phyloP scores from a whole-genome alignment of 2,888 invertebrate species.

The Spisula subtruncata region DNA sequence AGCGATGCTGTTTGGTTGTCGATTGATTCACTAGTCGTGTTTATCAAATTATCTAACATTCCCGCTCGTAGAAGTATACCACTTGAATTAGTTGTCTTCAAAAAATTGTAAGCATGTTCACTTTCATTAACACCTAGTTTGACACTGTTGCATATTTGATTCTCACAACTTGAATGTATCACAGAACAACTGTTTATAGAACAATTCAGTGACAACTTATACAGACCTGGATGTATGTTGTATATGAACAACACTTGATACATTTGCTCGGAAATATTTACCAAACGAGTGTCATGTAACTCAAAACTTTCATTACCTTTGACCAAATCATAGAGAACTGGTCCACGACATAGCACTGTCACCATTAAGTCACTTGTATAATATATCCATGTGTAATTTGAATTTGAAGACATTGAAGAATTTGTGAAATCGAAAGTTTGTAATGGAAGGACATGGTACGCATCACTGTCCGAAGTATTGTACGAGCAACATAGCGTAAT shows the following conservation, averaged over 20 bases:
- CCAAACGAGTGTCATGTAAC: neutral
- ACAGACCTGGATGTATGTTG: conserved; percentile 9
- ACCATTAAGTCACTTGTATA: neutral
- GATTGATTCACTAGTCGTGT: neutral
- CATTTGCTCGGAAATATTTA: neutral
- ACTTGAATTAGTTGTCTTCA: neutral
- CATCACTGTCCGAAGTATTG: neutral
- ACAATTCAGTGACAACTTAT: neutral
- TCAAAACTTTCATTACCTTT: neutral
- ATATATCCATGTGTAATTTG: conserved; percentile 34
- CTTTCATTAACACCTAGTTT: neutral
- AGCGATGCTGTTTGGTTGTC: too few species aligned
- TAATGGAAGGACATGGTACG: neutral
- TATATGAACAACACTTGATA: neutral
- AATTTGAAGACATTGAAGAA: neutral
- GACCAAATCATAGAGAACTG: neutral
- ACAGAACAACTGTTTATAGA: neutral
- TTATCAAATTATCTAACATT: neutral
- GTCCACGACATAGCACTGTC: neutral
- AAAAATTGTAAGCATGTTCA: neutral
- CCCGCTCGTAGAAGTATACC: neutral
- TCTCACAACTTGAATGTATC: neutral
- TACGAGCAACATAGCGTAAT: neutral
- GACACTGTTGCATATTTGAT: neutral
- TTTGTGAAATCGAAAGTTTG: neutral